Base-by-base conservation (phyloP, 2,888 invertebrate genomes). In the Xanthorhoe spadicearia region DNA sequence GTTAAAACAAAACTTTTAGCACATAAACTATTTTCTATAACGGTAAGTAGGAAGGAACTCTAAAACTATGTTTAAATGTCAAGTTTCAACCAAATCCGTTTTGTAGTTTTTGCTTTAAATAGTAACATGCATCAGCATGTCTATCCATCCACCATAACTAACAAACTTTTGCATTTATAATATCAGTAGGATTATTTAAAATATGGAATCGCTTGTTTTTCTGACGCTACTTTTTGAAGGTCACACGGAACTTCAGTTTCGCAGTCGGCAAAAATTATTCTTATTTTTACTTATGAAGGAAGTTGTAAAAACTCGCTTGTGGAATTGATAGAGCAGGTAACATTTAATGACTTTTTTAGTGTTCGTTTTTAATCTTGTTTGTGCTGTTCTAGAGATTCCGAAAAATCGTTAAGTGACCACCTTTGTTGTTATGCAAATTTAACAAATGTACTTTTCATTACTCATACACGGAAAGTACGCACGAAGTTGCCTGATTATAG, bases 231-330 rank as follows among this genome's bases (percentile, higher is more conserved):
- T 54, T 61, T 64, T 66, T 81, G 87, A 90, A 90, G 90, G 89
- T 89, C 89, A 87, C 82, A 63, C 83, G 84, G 88, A 89, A 87
- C 87, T 87, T 79, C 72, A 79, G 84, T 84, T 83, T 87, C 84
- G 84, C 77, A 75, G 56, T 66, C 52, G 73, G 74, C 80, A 64
- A 80, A 81, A 78, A 81, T 80, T 77, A 82, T 81, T 83, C 82
- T 81, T 82, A 80, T 78, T 78, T 80, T 76, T 74, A 77, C 78
- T 79, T 79, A 77, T 81, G 80, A 83, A 86, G 87, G 86, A 87
- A 86, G 83, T 86, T 77, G 83, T 82, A 84, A 85, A 85, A 83
- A 83, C 77, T 70, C 63, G 80, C 72, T 80, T 77, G 74, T 75
- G 66, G 78, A 79, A 77, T 80, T 79, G 76, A 77, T 78, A 75